A percentile compares a stretch with the other conserved stretches of the same genome.
phyloP scores from a whole-genome alignment of 2,113 vertebrate genomes.

The Herpailurus yagouaroundi region DNA sequence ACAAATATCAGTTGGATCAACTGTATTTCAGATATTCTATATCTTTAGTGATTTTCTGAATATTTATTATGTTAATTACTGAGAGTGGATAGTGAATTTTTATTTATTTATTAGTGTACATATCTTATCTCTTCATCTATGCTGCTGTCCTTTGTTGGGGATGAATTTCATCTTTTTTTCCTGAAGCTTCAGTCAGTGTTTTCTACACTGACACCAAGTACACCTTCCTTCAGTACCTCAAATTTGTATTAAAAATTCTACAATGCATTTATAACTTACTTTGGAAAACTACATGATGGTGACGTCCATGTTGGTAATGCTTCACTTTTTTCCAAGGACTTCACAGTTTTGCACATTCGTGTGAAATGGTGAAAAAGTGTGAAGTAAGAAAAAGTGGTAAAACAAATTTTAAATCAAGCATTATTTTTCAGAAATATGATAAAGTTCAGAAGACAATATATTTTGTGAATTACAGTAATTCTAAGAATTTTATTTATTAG shows the following conservation, averaged over 20 bases:
- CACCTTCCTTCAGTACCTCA: not conserved
- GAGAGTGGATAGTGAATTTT: not conserved
- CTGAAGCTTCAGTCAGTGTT: not conserved
- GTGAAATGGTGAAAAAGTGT: not conserved
- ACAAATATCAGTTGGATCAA: not conserved
- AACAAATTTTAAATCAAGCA: not conserved
- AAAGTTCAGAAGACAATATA: not conserved
- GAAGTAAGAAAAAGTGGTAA: not conserved
- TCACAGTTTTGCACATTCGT: not conserved
- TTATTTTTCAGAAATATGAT: not conserved
- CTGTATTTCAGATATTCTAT: not conserved
- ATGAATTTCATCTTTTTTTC: not conserved
- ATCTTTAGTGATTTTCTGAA: not conserved
- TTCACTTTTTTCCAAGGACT: not conserved
- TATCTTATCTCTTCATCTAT: not conserved
- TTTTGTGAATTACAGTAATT: not conserved
- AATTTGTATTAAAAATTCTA: not conserved
- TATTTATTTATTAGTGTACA: not conserved
- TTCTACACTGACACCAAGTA: not conserved
- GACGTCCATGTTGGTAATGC: not conserved
- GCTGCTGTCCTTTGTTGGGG: not conserved
- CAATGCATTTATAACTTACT: not conserved
- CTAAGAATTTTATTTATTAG: not conserved
- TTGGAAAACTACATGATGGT: not conserved
- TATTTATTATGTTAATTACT: not conserved